These are phyloP conservation scores for Andrena dorsata DNA, from an alignment of 2,888 invertebrate genomes.

Conservation along the genomic window DNA sequence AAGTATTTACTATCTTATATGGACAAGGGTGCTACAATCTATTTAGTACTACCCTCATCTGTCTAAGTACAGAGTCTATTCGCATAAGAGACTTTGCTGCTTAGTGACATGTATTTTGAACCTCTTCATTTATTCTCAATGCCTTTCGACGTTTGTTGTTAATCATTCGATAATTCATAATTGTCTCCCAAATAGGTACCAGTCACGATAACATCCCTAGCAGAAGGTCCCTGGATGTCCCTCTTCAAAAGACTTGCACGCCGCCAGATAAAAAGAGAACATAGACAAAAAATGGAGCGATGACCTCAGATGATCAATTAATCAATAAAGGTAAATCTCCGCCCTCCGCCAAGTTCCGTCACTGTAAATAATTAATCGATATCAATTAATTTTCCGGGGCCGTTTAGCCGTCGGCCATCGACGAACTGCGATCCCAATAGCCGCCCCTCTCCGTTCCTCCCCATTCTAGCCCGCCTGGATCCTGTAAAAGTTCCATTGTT, in stretches of 20 bases:
- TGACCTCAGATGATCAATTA: conserved; percentile 26
- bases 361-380: conserved; percentile 47
- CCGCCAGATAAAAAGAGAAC: background rate
- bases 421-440: conserved; percentile 12
- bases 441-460: conserved; percentile 18
- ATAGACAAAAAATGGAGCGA: background rate
- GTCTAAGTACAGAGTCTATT: no score
- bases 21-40: no score
- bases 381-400: conserved; percentile 55
- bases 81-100: no score
- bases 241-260: background rate
- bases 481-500: conserved; percentile 49
- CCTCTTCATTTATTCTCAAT: no score
- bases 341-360: background rate
- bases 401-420: conserved; percentile 43
- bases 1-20: no score
- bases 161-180: no score
- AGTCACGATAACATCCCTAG: no score
- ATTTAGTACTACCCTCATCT: no score
- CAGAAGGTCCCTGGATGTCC: no score
- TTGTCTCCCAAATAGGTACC: no score
- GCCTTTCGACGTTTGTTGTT: no score
- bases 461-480: conserved; percentile 10
- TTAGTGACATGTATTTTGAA: no score
- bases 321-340: background rate